A percentile compares a stretch with the other conserved stretches of the same genome.
Conservation (phyloP, 2,797 vertebrate genomes). For the Tenualosa thibaudeaui region DNA sequence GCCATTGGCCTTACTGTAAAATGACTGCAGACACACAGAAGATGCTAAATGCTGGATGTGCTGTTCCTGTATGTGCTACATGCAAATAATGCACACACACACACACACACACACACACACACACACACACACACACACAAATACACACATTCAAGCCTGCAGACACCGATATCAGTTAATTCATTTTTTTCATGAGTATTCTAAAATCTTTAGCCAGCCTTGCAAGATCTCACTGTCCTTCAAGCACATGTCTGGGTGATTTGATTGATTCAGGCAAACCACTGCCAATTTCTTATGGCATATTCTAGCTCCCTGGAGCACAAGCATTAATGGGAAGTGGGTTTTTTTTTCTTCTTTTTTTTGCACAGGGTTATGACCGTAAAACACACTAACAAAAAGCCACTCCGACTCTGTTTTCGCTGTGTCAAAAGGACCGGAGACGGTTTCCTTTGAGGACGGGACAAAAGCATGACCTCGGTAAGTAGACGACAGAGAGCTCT, state of each 20-base stretch:
- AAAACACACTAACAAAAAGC: background rate
- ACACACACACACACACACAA: background rate
- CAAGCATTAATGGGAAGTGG: background rate
- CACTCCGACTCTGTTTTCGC: background rate
- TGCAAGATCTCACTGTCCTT: background rate
- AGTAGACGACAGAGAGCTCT: background rate
- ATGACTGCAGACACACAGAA: no score
- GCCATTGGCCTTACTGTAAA: no score
- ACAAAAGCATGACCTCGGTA: background rate
- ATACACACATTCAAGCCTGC: background rate
- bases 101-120: no score
- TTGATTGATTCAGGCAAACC: slow-evolving; percentile 15
- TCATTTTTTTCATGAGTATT: background rate
- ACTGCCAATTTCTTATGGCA: background rate
- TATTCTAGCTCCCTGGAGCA: background rate
- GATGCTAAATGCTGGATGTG: no score
- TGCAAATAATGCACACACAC: no score
- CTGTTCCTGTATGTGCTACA: no score
- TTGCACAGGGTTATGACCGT: slow-evolving; percentile 3
- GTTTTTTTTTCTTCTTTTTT: background rate
- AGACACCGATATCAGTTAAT: background rate
- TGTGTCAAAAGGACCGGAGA: background rate
- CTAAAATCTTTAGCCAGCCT: background rate
- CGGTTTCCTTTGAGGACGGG: background rate
- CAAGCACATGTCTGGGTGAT: background rate